phyloP scores from a whole-genome alignment of 1,140 invertebrate species.

The Hyles euphorbiae region DNA sequence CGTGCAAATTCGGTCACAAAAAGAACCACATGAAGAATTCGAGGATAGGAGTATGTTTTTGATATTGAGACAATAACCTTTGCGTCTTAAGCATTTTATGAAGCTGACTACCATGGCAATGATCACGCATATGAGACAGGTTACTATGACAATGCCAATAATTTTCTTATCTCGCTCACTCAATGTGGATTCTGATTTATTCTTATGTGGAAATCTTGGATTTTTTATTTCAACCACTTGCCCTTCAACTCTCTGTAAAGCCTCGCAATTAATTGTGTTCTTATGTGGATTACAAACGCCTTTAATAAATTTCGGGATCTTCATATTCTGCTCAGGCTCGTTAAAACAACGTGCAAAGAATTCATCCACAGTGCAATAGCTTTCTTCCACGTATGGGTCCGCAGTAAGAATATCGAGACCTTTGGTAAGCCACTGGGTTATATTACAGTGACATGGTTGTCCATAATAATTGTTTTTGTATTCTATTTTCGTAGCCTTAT shows the following conservation, averaged over 20 bases:
- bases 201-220: slow-evolving; percentile 66
- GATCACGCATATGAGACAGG: slow-evolving; percentile 48
- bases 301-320: slow-evolving; percentile 78
- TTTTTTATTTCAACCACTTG: slow-evolving; percentile 58
- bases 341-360: slow-evolving; percentile 79
- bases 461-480: slow-evolving; percentile 80
- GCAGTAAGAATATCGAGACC: slow-evolving; percentile 58
- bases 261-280: slow-evolving; percentile 69
- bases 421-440: slow-evolving; percentile 75
- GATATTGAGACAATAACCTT: slow-evolving; percentile 47
- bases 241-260: slow-evolving; percentile 55
- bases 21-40: slow-evolving; percentile 42
- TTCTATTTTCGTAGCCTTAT: slow-evolving; percentile 59
- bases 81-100: slow-evolving; percentile 51
- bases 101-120: slow-evolving; percentile 57
- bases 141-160: slow-evolving; percentile 60
- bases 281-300: slow-evolving; percentile 73
- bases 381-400: slow-evolving; percentile 75
- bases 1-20: slow-evolving; percentile 46
- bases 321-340: slow-evolving; percentile 77
- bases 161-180: slow-evolving; percentile 57
- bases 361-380: slow-evolving; percentile 79
- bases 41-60: slow-evolving; percentile 54
- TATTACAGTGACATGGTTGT: slow-evolving; percentile 78
- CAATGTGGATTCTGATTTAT: slow-evolving; percentile 33